These are phyloP conservation scores for Elachura formosa DNA, from an alignment of 2,113 vertebrate genomes.

Conservation along the genomic window DNA sequence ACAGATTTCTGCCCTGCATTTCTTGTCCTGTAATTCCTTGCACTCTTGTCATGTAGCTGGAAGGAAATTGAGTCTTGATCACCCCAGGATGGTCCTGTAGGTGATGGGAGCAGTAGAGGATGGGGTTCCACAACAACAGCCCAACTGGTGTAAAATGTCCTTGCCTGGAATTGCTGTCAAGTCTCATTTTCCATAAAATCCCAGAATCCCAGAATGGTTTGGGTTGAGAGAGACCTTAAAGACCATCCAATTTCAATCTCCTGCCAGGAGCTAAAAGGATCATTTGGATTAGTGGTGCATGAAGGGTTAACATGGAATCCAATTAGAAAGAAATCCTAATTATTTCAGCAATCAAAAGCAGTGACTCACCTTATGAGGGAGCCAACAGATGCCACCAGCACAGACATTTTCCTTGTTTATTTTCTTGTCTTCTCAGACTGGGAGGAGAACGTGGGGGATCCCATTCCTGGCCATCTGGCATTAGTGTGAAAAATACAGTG, in stretches of 20 bases:
- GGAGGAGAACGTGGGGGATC: conserved; percentile 22
- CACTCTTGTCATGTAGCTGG: not conserved
- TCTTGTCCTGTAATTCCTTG: not conserved
- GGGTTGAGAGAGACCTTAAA: not conserved
- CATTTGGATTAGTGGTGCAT: not conserved
- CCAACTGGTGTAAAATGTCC: not conserved
- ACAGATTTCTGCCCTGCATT: not conserved
- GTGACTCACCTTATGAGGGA: conserved; percentile 21
- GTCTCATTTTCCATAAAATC: not conserved
- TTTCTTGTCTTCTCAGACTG: conserved; percentile 9
- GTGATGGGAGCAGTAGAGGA: not conserved
- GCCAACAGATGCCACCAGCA: not conserved
- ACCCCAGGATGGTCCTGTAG: not conserved
- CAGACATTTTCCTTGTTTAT: conserved; percentile 18
- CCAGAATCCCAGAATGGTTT: not conserved
- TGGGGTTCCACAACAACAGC: not conserved
- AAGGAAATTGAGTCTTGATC: not conserved
- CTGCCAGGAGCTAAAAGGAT: not conserved
- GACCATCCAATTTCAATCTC: not conserved
- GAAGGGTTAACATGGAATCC: not conserved
- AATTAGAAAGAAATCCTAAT: not conserved
- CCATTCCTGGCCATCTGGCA: conserved; percentile 42
- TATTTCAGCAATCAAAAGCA: conserved; percentile 4
- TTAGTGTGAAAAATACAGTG: not conserved
- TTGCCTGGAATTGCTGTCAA: not conserved